Conservation (phyloP, 2,888 invertebrate genomes). For the Nebria brevicollis region DNA sequence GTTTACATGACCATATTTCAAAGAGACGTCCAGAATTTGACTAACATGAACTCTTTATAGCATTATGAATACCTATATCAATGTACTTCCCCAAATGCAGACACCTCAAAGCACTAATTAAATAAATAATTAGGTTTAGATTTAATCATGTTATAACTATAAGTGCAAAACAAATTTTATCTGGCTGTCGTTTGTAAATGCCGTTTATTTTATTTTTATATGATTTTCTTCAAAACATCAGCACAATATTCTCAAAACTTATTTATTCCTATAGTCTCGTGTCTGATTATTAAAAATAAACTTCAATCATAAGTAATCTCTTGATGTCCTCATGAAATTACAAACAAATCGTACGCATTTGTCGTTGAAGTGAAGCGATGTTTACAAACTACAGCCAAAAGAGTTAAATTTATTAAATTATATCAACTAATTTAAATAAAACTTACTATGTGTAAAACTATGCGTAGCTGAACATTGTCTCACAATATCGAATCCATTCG, state of each 20-base stretch:
- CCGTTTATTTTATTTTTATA: not conserved
- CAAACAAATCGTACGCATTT: not conserved
- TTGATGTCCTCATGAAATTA: not conserved
- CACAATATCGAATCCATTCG: slow-evolving; percentile 15
- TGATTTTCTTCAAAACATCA: not conserved
- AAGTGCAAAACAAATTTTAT: slow-evolving; percentile 46
- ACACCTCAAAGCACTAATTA: slow-evolving; percentile 40
- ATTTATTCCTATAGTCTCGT: not conserved
- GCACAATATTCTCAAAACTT: not conserved
- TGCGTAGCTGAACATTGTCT: slow-evolving; percentile 38
- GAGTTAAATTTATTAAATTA: slow-evolving; percentile 46
- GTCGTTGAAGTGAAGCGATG: slow-evolving; percentile 10
- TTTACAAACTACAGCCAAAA: slow-evolving; percentile 25
- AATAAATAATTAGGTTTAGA: slow-evolving; percentile 40
- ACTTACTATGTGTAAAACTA: slow-evolving; percentile 34
- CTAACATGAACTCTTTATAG: slow-evolving; percentile 26
- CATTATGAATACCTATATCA: slow-evolving; percentile 40
- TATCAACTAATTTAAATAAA: slow-evolving; percentile 43
- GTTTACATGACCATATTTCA: slow-evolving; percentile 34
- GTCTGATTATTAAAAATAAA: not conserved
- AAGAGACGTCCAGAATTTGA: slow-evolving; percentile 46
- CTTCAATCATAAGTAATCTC: not conserved
- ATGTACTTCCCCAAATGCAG: slow-evolving; percentile 44
- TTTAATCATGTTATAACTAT: slow-evolving; percentile 43
- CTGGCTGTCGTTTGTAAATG: slow-evolving; percentile 21